Conservation (phyloP, 2,888 invertebrate genomes). For the Drosophila mulleri region DNA sequence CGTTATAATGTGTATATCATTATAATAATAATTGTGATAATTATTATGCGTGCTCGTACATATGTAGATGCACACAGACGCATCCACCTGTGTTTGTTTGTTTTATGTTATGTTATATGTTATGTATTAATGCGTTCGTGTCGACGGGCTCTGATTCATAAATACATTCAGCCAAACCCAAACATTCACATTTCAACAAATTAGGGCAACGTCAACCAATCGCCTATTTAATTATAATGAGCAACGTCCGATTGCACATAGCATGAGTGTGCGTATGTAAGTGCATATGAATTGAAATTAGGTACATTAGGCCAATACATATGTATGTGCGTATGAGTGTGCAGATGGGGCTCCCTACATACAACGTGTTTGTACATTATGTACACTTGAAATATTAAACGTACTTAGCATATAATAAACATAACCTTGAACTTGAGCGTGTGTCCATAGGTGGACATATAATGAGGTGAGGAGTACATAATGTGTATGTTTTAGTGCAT, state of each 20-base stretch:
- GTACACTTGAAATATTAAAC: neutral
- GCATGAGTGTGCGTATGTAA: constrained; percentile 6
- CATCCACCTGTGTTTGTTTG: constrained; percentile 29
- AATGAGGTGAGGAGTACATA: neutral
- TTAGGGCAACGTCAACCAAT: constrained; percentile 71
- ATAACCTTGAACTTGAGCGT: constrained; percentile 63
- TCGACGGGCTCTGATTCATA: constrained; percentile 53
- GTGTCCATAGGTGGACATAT: neutral
- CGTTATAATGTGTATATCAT: constrained; percentile 68
- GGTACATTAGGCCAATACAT: constrained; percentile 13
- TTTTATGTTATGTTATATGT: constrained; percentile 17
- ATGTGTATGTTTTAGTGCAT: neutral
- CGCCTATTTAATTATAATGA: constrained; percentile 78
- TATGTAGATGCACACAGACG: constrained; percentile 17
- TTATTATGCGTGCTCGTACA: constrained; percentile 37
- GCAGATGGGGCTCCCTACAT: neutral
- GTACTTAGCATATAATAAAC: constrained; percentile 13
- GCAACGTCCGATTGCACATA: constrained; percentile 58
- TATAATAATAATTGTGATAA: constrained; percentile 55
- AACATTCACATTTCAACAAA: constrained; percentile 54
- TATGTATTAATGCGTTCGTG: constrained; percentile 24
- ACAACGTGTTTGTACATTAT: constrained; percentile 1
- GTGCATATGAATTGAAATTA: constrained; percentile 8
- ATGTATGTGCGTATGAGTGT: neutral
- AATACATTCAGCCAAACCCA: constrained; percentile 52